phyloP scores from a whole-genome alignment of 1,140 invertebrate genomes.

The Drosophila tristis region DNA sequence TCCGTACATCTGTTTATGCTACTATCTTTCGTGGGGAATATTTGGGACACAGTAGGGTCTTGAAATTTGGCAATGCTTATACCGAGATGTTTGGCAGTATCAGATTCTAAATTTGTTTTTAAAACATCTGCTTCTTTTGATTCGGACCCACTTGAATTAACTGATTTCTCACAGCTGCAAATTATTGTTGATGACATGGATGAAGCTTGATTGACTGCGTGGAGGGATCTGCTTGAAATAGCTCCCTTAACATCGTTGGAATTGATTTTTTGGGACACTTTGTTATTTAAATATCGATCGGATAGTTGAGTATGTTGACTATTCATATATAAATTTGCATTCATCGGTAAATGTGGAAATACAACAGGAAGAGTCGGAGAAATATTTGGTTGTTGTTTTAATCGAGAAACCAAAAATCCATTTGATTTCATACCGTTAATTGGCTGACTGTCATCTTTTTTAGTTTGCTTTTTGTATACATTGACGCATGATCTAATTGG shows the following conservation, averaged over 20 bases:
- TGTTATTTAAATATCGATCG: slow-evolving; percentile 74
- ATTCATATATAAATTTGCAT: slow-evolving; percentile 52
- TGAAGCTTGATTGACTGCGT: slow-evolving; percentile 35
- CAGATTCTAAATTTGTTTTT: slow-evolving; percentile 34
- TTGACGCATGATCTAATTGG: slow-evolving; percentile 44
- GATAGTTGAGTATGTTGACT: slow-evolving; percentile 68
- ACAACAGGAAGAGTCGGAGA: slow-evolving; percentile 71
- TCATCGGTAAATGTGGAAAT: slow-evolving; percentile 70
- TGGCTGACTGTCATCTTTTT: slow-evolving; percentile 35
- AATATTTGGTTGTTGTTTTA: slow-evolving; percentile 53
- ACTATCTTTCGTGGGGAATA: slow-evolving; percentile 13
- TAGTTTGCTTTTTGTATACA: slow-evolving; percentile 35
- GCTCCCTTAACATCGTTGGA: slow-evolving; percentile 41
- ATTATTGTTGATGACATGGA: slow-evolving; percentile 26
- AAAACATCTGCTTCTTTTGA: slow-evolving; percentile 30
- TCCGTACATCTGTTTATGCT: slow-evolving; percentile 10
- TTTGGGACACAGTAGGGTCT: not conserved
- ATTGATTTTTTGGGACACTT: slow-evolving; percentile 35
- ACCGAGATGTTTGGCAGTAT: slow-evolving; percentile 13
- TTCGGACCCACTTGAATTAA: slow-evolving; percentile 35
- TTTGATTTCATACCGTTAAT: slow-evolving; percentile 43
- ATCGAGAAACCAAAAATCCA: slow-evolving; percentile 40
- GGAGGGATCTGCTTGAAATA: slow-evolving; percentile 36
- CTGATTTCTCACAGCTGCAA: slow-evolving; percentile 49
- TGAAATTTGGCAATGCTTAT: slow-evolving; percentile 5